Evolutionary conservation across 2,797 vertebrate genomes (phyloP).

Genomic region (Siniperca obscura): DNA sequence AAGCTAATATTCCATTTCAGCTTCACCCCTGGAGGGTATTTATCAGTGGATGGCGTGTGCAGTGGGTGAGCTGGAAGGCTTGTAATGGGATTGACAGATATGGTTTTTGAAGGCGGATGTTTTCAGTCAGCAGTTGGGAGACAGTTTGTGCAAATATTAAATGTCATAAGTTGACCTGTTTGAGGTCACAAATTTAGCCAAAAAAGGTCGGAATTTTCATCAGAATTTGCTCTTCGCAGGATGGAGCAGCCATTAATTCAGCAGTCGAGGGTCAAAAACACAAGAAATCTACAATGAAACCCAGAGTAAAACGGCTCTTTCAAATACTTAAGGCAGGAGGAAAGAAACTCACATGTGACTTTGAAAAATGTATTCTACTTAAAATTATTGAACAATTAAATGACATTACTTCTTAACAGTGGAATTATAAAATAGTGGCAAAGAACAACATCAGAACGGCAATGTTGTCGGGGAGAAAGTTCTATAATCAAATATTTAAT

Average conservation of each 20-base stretch:
- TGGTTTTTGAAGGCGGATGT: conserved; percentile 39
- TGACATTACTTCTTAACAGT: background rate
- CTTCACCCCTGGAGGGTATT: conserved; percentile 39
- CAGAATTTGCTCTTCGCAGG: background rate
- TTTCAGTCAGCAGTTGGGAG: conserved; percentile 38
- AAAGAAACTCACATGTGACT: background rate
- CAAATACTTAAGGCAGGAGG: background rate
- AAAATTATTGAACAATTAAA: background rate
- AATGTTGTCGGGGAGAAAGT: conserved; percentile 31
- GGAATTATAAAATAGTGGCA: background rate
- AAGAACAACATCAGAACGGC: background rate
- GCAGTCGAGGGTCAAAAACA: conserved; percentile 1
- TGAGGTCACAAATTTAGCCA: conserved; percentile 15
- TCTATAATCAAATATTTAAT: conserved; percentile 39
- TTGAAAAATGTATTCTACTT: background rate
- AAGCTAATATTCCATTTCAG: conserved; percentile 54
- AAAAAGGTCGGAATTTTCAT: conserved; percentile 9
- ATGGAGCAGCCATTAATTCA: background rate
- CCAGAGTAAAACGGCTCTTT: conserved; percentile 6
- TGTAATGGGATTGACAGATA: conserved; percentile 52
- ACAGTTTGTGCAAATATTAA: conserved; percentile 19
- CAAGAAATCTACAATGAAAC: background rate
- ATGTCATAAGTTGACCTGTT: conserved; percentile 24
- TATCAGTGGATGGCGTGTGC: conserved; percentile 48
- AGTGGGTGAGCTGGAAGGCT: conserved; percentile 44